These are phyloP conservation scores for Hipposideros armiger DNA, from an alignment of 2,113 vertebrate genomes.

Conservation along the genomic window DNA sequence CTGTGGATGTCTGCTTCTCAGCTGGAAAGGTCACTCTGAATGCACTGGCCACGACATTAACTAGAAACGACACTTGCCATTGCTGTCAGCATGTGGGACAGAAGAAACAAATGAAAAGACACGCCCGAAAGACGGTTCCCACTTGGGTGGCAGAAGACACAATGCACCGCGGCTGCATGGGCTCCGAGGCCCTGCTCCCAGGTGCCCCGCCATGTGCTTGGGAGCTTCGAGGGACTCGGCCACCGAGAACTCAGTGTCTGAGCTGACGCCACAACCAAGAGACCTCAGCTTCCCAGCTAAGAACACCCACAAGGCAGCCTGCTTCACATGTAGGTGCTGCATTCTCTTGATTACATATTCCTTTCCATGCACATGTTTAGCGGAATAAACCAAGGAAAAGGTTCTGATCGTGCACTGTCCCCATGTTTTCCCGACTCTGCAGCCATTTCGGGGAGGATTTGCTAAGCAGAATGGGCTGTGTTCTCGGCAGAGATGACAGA, in stretches of 20 bases:
- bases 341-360: background rate
- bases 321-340: background rate
- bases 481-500: too few species aligned
- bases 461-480: too few species aligned
- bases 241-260: too few species aligned
- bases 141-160: background rate
- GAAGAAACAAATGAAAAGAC: conserved; percentile 45
- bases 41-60: conserved; percentile 24
- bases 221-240: too few species aligned
- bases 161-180: too few species aligned
- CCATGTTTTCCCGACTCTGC: too few species aligned
- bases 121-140: conserved; percentile 51
- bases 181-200: too few species aligned
- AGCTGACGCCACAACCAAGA: too few species aligned
- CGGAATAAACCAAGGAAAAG: background rate
- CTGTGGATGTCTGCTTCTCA: conserved; percentile 39
- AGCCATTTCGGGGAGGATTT: too few species aligned
- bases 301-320: background rate
- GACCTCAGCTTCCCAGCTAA: background rate
- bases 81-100: conserved; percentile 22
- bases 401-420: too few species aligned
- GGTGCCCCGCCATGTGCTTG: background rate
- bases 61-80: conserved; percentile 25
- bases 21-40: conserved; percentile 55
- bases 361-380: background rate